Percentiles rank a stretch among this genome's conserved stretches.
These are phyloP conservation scores for Ligdia adustata DNA, from an alignment of 2,888 invertebrate species.

Conservation along the genomic window DNA sequence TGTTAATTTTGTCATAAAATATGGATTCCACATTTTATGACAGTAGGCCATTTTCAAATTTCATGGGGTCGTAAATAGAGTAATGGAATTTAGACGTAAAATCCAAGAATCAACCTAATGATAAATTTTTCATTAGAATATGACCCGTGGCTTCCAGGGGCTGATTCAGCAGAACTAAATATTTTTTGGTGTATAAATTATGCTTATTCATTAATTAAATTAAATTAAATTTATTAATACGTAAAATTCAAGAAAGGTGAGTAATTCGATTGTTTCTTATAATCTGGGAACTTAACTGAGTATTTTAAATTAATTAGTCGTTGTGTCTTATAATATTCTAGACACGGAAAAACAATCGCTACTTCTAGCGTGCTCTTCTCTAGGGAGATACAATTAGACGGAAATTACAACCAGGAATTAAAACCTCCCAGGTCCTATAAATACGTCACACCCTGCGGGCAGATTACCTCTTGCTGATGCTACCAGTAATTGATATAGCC, in stretches of 20 bases:
- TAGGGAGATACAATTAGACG: conserved; percentile 40
- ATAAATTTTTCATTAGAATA: conserved; percentile 1
- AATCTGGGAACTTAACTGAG: too few relatives aligned
- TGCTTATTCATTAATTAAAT: too few relatives aligned
- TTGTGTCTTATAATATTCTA: too few relatives aligned
- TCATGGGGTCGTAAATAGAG: conserved; percentile 20
- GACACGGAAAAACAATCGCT: too few relatives aligned
- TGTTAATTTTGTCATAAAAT: conserved; percentile 74
- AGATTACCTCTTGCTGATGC: conserved; percentile 59
- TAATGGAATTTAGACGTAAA: conserved; percentile 19
- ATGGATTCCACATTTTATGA: conserved; percentile 59
- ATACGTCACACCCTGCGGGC: conserved; percentile 61
- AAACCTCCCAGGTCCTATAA: conserved; percentile 61
- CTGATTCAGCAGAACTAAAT: too few relatives aligned
- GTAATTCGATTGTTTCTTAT: too few relatives aligned
- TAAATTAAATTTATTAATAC: too few relatives aligned
- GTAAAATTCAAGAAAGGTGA: too few relatives aligned
- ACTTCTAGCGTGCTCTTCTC: not conserved
- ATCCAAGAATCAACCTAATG: conserved; percentile 9
- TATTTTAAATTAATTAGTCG: too few relatives aligned
- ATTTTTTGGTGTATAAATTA: too few relatives aligned
- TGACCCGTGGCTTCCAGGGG: not conserved
- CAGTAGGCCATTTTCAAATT: conserved; percentile 42
- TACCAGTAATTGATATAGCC: conserved; percentile 72
- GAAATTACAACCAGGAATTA: conserved; percentile 58